phyloP scores from a whole-genome alignment of 2,113 vertebrate species.

The Rhodinocichla rosea region DNA sequence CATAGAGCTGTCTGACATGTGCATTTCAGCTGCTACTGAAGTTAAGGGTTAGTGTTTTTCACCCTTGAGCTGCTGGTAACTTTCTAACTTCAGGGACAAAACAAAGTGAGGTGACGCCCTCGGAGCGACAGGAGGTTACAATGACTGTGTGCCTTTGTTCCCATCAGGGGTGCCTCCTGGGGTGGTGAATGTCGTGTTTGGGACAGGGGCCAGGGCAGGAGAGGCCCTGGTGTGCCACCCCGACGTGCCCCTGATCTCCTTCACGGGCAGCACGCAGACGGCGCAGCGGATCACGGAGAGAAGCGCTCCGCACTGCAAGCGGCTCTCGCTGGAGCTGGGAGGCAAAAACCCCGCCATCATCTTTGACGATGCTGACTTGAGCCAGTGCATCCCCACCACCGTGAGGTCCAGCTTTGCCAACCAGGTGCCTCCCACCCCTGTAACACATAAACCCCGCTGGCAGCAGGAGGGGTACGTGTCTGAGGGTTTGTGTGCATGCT shows the following conservation, averaged over 20 bases:
- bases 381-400: constrained; percentile 83
- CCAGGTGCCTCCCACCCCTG: constrained; percentile 75
- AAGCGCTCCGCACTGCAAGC: constrained; percentile 89
- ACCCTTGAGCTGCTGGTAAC: neutral
- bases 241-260: constrained; percentile 88
- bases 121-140: accelerated
- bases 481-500: accelerated
- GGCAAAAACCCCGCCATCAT: constrained; percentile 94
- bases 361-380: constrained; percentile 89
- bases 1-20: neutral
- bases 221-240: constrained; percentile 90
- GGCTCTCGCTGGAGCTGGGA: constrained; percentile 92
- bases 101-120: neutral
- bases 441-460: accelerated
- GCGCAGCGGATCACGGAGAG: constrained; percentile 82
- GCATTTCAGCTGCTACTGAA: neutral
- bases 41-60: neutral
- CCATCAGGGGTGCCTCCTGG: constrained; percentile 85
- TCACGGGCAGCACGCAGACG: constrained; percentile 91
- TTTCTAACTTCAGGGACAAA: neutral
- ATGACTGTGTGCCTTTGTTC: neutral
- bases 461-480: accelerated
- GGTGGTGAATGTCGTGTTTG: constrained; percentile 93
- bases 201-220: constrained; percentile 79
- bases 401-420: constrained; percentile 93